Evolutionary conservation across 2,113 vertebrate genomes (phyloP).

Genomic region (Leptobrachium ailaonicum): DNA sequence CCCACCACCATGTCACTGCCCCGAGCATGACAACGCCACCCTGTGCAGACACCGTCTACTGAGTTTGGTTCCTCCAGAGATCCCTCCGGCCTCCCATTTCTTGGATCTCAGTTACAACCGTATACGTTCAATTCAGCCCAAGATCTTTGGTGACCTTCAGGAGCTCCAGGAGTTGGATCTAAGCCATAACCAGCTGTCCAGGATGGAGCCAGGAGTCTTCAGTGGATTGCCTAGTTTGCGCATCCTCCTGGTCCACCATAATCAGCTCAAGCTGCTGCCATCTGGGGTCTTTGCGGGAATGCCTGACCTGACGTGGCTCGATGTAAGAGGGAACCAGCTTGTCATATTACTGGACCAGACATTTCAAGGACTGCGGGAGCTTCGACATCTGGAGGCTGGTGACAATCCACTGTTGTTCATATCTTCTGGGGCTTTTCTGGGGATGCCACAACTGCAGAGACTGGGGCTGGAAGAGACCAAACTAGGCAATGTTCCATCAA

Average conservation of each 20-base stretch:
- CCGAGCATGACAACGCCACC: conserved; percentile 68
- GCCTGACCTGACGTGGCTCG: conserved; percentile 70
- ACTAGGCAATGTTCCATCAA: conserved; percentile 76
- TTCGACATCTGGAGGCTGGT: conserved; percentile 71
- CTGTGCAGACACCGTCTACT: conserved; percentile 77
- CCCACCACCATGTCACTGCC: conserved; percentile 74
- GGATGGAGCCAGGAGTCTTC: conserved; percentile 84
- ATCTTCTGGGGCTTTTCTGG: conserved; percentile 77
- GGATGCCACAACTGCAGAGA: conserved; percentile 70
- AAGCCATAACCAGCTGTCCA: conserved; percentile 80
- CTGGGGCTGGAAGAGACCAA: conserved; percentile 82
- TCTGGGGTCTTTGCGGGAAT: conserved; percentile 80
- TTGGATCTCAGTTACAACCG: conserved; percentile 82
- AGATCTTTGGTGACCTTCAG: conserved; percentile 74
- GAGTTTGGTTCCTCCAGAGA: conserved; percentile 70
- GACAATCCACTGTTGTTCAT: conserved; percentile 83
- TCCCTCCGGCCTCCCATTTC: conserved; percentile 68
- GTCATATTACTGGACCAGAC: conserved; percentile 84
- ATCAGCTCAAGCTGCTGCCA: conserved; percentile 79
- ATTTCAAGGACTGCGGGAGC: conserved; percentile 72
- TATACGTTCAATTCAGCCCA: conserved; percentile 74
- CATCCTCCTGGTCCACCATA: conserved; percentile 72
- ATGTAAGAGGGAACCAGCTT: conserved; percentile 84
- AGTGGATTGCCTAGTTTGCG: conserved; percentile 71
- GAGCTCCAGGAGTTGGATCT: conserved; percentile 82